A percentile compares a stretch with the other conserved stretches of the same genome.
Evolutionary conservation across 2,888 invertebrate genomes (phyloP).

Genomic region (Neoscelio sp.): DNA sequence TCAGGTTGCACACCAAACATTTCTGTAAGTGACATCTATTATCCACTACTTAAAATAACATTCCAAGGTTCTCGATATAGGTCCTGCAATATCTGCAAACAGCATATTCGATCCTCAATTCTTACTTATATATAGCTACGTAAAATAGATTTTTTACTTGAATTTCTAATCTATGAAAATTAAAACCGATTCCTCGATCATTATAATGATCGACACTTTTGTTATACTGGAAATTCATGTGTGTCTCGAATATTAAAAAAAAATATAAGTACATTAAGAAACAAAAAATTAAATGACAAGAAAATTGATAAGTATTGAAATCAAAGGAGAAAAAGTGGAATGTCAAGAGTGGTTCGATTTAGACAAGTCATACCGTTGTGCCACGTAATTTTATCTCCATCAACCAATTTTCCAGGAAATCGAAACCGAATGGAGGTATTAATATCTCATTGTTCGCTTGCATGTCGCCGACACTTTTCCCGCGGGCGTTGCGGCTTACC

Average conservation of each 20-base stretch:
- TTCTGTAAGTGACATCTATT: conserved; percentile 50
- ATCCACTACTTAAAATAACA: conserved; percentile 44
- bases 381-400: conserved; percentile 80
- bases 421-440: conserved; percentile 81
- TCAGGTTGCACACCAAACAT: conserved; percentile 49
- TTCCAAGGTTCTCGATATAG: conserved; percentile 12
- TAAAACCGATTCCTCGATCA: no score
- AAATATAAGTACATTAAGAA: conserved; percentile 25
- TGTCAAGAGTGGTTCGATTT: conserved; percentile 65
- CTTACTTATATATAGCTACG: no score
- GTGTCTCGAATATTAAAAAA: not conserved
- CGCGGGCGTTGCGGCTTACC: conserved; percentile 72
- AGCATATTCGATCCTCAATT: no score
- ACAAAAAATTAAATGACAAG: conserved; percentile 58
- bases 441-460: conserved; percentile 81
- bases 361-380: conserved; percentile 73
- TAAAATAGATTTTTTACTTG: no score
- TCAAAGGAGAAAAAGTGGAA: conserved; percentile 66
- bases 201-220: no score
- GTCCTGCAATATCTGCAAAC: not conserved
- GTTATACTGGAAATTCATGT: not conserved
- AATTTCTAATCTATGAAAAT: no score
- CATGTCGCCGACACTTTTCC: conserved; percentile 78
- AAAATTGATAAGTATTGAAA: conserved; percentile 67
- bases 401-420: conserved; percentile 81